phyloP scores from a whole-genome alignment of 2,113 vertebrate genomes.

The Carettochelys insculpta region DNA sequence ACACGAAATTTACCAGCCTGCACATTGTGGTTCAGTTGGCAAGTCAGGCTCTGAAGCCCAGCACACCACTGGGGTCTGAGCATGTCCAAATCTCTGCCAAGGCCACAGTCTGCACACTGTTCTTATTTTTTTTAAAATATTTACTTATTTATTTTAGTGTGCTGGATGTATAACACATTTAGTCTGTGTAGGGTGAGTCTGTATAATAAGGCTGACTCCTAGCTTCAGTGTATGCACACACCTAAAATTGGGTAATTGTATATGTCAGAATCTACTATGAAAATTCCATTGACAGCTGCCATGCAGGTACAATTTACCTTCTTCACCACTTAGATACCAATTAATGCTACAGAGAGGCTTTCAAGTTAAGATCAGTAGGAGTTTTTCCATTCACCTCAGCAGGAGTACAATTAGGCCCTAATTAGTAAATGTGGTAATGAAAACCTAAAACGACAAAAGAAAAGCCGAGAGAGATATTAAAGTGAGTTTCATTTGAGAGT shows the following conservation, averaged over 20 bases:
- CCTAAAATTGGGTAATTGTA: background rate
- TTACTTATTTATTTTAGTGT: no score
- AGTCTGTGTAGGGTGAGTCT: background rate
- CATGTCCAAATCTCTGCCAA: background rate
- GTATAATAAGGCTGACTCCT: background rate
- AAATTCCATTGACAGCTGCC: background rate
- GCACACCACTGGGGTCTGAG: background rate
- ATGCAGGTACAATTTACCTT: background rate
- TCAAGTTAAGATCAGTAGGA: slow-evolving; percentile 57
- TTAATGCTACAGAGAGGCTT: slow-evolving; percentile 19
- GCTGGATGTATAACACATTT: no score
- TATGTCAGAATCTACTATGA: background rate
- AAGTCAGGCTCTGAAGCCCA: background rate
- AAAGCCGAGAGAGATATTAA: slow-evolving; percentile 28
- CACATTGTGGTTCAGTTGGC: background rate
- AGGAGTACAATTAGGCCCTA: slow-evolving; percentile 34
- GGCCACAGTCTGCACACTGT: background rate
- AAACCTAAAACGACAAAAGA: slow-evolving; percentile 47
- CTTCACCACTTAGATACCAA: slow-evolving; percentile 16
- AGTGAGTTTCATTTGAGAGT: slow-evolving; percentile 49
- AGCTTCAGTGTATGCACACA: background rate
- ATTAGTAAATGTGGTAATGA: slow-evolving; percentile 51
- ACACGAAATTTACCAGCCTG: background rate
- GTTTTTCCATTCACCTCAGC: slow-evolving; percentile 55
- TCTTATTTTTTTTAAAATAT: no score